A percentile compares a stretch with the other conserved stretches of the same genome.
phyloP scores from a whole-genome alignment of 1,140 invertebrate species.

The Aricia agestis region DNA sequence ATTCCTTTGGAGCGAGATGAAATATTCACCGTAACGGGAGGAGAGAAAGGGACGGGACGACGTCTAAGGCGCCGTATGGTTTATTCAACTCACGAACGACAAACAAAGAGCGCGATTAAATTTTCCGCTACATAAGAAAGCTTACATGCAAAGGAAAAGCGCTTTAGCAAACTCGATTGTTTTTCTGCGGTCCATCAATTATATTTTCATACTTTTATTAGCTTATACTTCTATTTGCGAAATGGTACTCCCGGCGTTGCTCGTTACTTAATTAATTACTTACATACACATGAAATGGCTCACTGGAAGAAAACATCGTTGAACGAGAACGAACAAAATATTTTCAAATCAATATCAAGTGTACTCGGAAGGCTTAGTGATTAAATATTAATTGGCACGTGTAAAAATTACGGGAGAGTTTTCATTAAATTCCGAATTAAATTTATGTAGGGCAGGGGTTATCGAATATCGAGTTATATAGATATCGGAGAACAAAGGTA shows the following conservation, averaged over 20 bases:
- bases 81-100: conserved; percentile 64
- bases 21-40: conserved; percentile 34
- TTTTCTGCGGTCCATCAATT: conserved; percentile 30
- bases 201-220: conserved; percentile 22
- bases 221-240: neutral
- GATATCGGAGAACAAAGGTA: conserved; percentile 20
- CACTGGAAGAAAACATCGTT: neutral
- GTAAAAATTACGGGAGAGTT: neutral
- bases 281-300: neutral
- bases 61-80: conserved; percentile 44
- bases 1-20: conserved; percentile 43
- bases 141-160: conserved; percentile 47
- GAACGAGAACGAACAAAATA: neutral
- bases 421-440: neutral
- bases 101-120: conserved; percentile 68
- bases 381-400: neutral
- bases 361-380: neutral
- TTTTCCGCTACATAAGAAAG: conserved; percentile 68
- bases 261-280: neutral
- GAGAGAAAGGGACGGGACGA: conserved; percentile 34
- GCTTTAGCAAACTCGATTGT: conserved; percentile 38
- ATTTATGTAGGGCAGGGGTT: conserved; percentile 15
- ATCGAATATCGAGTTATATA: conserved; percentile 13
- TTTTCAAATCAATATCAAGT: neutral
- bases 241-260: neutral